Percentiles rank a stretch among this genome's conserved stretches.
Evolutionary conservation across 2,797 vertebrate genomes (phyloP).

Genomic region (Lacerta agilis): DNA sequence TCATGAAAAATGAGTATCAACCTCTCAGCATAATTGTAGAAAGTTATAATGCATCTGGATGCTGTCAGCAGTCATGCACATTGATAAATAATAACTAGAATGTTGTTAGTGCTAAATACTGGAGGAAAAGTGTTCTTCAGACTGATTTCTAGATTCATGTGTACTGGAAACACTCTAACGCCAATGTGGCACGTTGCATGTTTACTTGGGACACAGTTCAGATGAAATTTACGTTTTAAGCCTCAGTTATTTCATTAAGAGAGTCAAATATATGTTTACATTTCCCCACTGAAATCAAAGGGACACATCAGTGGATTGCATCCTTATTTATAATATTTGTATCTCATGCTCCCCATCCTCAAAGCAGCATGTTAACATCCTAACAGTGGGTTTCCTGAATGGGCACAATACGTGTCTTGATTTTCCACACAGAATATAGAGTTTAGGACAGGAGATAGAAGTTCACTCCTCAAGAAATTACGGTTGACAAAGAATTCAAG

Average conservation of each 20-base stretch:
- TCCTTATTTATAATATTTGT: background rate
- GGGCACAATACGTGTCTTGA: background rate
- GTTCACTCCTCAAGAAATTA: background rate
- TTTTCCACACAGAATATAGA: background rate
- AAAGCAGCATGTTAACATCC: background rate
- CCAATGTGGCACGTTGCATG: background rate
- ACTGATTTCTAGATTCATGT: background rate
- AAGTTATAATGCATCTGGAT: background rate
- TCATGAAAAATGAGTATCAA: background rate
- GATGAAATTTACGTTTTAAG: background rate
- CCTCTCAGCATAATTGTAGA: background rate
- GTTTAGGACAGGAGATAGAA: background rate
- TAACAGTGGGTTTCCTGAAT: background rate
- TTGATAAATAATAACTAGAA: background rate
- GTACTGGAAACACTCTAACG: background rate
- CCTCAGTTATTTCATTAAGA: background rate
- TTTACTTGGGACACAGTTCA: background rate
- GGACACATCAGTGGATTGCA: background rate
- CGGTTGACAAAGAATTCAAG: background rate
- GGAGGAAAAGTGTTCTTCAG: background rate
- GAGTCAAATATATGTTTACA: background rate
- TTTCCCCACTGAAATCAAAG: background rate
- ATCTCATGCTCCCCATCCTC: background rate
- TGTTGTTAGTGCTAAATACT: background rate
- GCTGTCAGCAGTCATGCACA: background rate